A percentile compares a stretch with the other conserved stretches of the same genome.
Evolutionary conservation across 2,113 vertebrate species (phyloP).

Genomic region (Prunella himalayana): DNA sequence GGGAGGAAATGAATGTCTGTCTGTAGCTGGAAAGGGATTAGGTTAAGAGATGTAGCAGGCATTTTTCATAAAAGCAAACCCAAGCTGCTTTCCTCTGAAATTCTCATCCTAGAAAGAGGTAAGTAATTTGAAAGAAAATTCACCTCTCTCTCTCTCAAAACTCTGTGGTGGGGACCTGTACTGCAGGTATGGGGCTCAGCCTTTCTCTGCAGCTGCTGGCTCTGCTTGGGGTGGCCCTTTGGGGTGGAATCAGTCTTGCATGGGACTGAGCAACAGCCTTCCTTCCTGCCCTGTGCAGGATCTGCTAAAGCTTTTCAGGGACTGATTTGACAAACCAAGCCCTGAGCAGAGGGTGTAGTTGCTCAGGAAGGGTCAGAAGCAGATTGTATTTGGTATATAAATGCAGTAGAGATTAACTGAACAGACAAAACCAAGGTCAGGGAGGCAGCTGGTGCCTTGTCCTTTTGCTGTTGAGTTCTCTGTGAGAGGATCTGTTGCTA

Average conservation of each 20-base stretch:
- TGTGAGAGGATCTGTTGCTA: not conserved
- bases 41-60: not conserved
- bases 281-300: not conserved
- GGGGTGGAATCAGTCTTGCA: not conserved
- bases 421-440: not conserved
- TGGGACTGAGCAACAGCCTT: not conserved
- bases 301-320: not conserved
- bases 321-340: not conserved
- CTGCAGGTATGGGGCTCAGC: fast-evolving
- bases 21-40: not conserved
- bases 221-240: not conserved
- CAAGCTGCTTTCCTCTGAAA: not conserved
- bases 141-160: not conserved
- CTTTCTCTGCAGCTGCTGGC: not conserved
- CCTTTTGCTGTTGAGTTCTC: not conserved
- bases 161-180: no score
- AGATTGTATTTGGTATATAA: not conserved
- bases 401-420: not conserved
- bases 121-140: not conserved
- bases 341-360: fast-evolving
- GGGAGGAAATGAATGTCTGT: not conserved
- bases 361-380: not conserved
- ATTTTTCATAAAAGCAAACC: not conserved
- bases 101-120: not conserved
- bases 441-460: not conserved